These are phyloP conservation scores for Netelia inedita DNA, from an alignment of 2,888 invertebrate species.

Conservation along the genomic window DNA sequence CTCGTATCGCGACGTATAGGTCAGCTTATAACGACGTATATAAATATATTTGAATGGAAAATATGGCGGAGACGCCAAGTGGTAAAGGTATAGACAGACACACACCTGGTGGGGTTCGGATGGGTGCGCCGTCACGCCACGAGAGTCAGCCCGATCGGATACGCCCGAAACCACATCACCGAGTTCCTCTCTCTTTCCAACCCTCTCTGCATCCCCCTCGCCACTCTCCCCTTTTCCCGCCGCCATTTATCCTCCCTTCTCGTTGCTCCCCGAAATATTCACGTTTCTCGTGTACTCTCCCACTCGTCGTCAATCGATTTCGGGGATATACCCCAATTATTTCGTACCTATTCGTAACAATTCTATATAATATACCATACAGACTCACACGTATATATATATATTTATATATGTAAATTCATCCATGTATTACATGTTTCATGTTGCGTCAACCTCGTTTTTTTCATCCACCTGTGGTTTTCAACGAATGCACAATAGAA, in stretches of 20 bases:
- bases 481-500: not conserved
- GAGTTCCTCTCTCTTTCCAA: conserved; percentile 53
- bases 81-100: conserved; percentile 36
- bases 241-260: conserved; percentile 36
- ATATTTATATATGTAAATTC: not conserved
- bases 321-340: conserved; percentile 60
- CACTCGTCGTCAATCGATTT: conserved; percentile 62
- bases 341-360: conserved; percentile 44
- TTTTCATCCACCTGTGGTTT: not conserved
- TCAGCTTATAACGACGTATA: not conserved
- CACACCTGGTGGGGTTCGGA: conserved; percentile 58
- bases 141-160: conserved; percentile 65
- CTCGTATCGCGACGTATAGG: not conserved
- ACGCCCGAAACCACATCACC: conserved; percentile 67
- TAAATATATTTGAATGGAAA: conserved; percentile 39
- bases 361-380: conserved; percentile 3
- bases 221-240: not conserved
- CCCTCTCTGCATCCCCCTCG: conserved; percentile 29
- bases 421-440: not conserved
- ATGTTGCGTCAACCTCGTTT: not conserved
- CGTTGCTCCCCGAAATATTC: conserved; percentile 51
- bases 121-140: conserved; percentile 57
- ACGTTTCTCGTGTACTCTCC: conserved; percentile 49
- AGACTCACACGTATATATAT: not conserved
- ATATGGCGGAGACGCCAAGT: conserved; percentile 39